These are phyloP conservation scores for Coregonus sp. DNA, from an alignment of 2,797 vertebrate genomes.

Conservation along the genomic window DNA sequence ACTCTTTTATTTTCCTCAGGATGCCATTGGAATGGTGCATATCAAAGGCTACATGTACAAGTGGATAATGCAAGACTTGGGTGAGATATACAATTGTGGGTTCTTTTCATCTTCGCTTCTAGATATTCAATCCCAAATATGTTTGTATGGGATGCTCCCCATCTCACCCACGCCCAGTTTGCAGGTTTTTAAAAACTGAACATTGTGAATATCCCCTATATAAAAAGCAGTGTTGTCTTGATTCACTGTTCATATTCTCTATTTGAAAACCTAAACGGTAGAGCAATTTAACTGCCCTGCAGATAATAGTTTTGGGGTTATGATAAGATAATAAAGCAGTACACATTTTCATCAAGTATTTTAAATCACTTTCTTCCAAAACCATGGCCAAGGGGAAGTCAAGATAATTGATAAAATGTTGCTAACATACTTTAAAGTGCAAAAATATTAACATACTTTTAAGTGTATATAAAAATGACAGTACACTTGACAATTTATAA, in stretches of 20 bases:
- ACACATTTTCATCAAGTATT: no score
- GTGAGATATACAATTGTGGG: conserved; percentile 53
- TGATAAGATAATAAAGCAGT: no score
- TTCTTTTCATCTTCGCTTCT: neutral
- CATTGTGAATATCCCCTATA: neutral
- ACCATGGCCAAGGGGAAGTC: no score
- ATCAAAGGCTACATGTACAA: conserved; percentile 88
- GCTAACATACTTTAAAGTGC: no score
- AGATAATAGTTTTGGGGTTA: neutral
- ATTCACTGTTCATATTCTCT: neutral
- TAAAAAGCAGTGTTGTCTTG: neutral
- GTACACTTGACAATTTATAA: no score
- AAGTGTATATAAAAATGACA: no score
- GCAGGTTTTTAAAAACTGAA: neutral
- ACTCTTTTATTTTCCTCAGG: conserved; percentile 62
- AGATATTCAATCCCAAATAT: neutral
- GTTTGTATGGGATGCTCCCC: neutral
- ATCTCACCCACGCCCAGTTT: no score
- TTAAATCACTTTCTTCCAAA: no score
- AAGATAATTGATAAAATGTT: no score
- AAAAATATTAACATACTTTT: no score
- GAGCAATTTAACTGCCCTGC: neutral
- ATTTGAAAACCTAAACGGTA: neutral
- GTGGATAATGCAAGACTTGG: conserved; percentile 84
- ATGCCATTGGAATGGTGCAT: conserved; percentile 85